phyloP scores from a whole-genome alignment of 2,113 vertebrate genomes.

The Rhea pennata region DNA sequence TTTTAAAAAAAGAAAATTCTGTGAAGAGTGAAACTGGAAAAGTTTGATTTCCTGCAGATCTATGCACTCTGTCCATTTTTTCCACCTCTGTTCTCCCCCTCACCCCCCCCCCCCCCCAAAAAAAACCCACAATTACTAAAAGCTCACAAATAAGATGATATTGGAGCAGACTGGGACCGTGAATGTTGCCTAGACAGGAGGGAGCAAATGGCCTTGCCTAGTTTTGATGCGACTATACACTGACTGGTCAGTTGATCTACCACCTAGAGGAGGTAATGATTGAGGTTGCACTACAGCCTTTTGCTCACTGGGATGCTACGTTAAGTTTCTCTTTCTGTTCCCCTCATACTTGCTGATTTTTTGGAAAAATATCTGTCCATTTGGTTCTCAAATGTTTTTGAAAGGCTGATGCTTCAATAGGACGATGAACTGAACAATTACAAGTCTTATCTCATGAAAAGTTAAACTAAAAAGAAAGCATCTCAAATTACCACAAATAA shows the following conservation, averaged over 20 bases:
- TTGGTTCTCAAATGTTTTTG: not conserved
- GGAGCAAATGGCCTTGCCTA: not conserved
- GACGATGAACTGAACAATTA: not conserved
- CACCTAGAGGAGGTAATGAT: not conserved
- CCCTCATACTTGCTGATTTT: not conserved
- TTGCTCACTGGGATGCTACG: not conserved
- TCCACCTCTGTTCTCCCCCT: fast-evolving
- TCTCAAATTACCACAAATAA: not conserved
- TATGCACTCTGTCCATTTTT: not conserved
- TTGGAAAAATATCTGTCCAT: not conserved
- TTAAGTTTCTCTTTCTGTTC: constrained; percentile 33
- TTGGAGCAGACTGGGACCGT: not conserved
- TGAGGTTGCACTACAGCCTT: not conserved
- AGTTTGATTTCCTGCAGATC: not conserved
- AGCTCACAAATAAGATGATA: not conserved
- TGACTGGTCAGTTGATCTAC: not conserved
- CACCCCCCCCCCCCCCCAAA: fast-evolving
- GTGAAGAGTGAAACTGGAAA: not conserved
- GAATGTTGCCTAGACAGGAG: not conserved
- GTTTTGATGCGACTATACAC: not conserved
- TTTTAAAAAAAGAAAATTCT: not conserved
- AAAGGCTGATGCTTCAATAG: not conserved
- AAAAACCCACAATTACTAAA: not conserved
- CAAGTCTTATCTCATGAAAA: not conserved
- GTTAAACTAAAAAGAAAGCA: not conserved